A percentile compares a stretch with the other conserved stretches of the same genome.
Evolutionary conservation across 2,113 vertebrate genomes (phyloP).

Genomic region (Tonatia bakeri): DNA sequence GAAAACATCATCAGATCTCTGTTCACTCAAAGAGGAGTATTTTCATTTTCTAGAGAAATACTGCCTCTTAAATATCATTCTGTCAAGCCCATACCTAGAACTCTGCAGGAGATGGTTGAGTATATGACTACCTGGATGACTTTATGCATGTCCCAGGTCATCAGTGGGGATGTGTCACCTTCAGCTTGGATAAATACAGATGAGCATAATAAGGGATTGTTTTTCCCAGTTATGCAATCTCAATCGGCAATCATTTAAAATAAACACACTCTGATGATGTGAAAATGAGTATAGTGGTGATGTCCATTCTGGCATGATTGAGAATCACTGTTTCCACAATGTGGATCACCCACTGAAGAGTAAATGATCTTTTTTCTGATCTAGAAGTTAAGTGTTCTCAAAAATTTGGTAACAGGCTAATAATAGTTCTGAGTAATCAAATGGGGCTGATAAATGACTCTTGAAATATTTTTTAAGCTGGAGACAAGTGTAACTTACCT

Average conservation of each 20-base stretch:
- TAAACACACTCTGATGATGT: not conserved
- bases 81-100: not conserved
- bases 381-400: not conserved
- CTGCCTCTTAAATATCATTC: not conserved
- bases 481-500: constrained; percentile 74
- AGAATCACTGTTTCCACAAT: not conserved
- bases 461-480: not conserved
- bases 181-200: not conserved
- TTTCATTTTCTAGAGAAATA: not conserved
- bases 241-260: not conserved
- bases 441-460: not conserved
- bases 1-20: not conserved
- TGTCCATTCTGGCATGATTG: not conserved
- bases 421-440: not conserved
- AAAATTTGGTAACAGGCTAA: not conserved
- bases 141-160: not conserved
- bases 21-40: not conserved
- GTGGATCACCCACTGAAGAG: not conserved
- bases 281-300: not conserved
- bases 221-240: not conserved
- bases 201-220: not conserved
- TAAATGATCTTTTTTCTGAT: not conserved
- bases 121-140: not conserved
- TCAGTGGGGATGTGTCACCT: not conserved
- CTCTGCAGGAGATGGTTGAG: not conserved